Evolutionary conservation across 2,113 vertebrate genomes (phyloP), one percentile per base, ranked within the genome.

Genomic region (Oreochromis niloticus): DNA sequence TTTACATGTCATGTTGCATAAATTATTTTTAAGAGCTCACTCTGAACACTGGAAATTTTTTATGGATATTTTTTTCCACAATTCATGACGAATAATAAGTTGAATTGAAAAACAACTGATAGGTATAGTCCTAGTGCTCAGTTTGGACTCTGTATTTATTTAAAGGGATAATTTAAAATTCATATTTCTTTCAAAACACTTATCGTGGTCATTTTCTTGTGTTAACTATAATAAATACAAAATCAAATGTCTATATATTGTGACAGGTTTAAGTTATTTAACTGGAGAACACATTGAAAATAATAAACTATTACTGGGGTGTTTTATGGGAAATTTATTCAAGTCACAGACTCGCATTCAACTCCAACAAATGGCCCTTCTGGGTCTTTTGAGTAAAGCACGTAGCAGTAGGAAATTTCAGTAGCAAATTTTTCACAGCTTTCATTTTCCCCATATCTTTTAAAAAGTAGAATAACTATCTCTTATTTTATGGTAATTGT

Each of bases 201-300:
- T 32, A 32, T 14, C 1, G 4, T 50, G 17, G 24, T 75, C 43
- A 50, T 48, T 48, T 48, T 48, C 9, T 19, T 30, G 43, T 75
- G 9, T 32, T 75, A 75, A 17, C 9, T 30, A 48, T 48, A 17
- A 22, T 75, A 75, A 75, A 48, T 30, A 27, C 41, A 30, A 46
- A 73, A 0, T 30, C 0, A 73, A 17, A 41, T 68, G 36, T 22
- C 19, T 41, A 2, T 50, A 50, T 78, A 27, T 50, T 32, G 24
- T 5, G 16, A 11, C 4, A 30, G 43, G 27, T 78, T 32, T 27
- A 78, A 7, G 27, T 78, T 78, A 50, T 50, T n/a, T 78, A 78
- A 50, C 71, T 1, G 24, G 24, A 75, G 43, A 75, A 8, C 12
- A 30, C 16, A 50, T 50, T 50, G 11, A 75, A 19, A 48, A 48